A percentile compares a stretch with the other conserved stretches of the same genome.
Conservation (phyloP, 2,797 vertebrate genomes). For the Chiroxiphia lanceolata region DNA sequence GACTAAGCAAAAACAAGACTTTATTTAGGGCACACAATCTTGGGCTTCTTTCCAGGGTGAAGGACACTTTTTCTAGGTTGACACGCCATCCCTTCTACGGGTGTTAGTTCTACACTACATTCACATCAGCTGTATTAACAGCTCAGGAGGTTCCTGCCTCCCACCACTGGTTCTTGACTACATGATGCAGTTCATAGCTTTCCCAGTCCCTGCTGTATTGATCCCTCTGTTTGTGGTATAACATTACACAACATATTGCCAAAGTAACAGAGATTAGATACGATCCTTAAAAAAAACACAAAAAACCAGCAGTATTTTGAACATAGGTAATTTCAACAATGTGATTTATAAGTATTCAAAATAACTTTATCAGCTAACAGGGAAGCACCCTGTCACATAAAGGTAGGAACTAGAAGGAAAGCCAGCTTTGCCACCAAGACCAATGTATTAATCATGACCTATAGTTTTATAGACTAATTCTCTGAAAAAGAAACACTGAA, state of each 20-base stretch:
- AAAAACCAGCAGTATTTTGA: background rate
- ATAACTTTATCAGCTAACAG: background rate
- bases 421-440: background rate
- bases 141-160: background rate
- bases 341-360: background rate
- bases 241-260: background rate
- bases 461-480: background rate
- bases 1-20: background rate
- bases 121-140: background rate
- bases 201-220: background rate
- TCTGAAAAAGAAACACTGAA: background rate
- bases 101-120: background rate
- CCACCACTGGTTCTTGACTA: background rate
- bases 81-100: background rate
- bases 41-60: background rate
- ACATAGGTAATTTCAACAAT: background rate
- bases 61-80: background rate
- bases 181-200: background rate
- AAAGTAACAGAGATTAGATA: background rate
- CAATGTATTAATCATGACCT: background rate
- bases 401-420: background rate
- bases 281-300: background rate
- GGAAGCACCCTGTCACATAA: background rate
- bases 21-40: background rate
- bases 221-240: background rate